Base-by-base conservation (phyloP, 2,797 vertebrate species). In the Rhadinocentrus ornatus region DNA sequence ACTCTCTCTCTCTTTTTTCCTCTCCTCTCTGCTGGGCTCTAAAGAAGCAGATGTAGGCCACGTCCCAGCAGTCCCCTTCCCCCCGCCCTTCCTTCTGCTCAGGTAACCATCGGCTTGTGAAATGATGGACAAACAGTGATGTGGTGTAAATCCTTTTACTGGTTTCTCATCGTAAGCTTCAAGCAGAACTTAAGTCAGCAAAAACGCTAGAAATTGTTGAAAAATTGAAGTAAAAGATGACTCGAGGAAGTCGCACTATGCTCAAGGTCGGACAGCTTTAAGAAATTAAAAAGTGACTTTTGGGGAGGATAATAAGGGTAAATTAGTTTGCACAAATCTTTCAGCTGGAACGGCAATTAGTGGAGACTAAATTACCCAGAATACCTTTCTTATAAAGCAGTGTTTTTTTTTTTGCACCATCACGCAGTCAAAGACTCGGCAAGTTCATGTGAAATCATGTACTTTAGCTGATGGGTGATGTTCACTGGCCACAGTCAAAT, bases 41-140 rank as follows among this genome's bases (percentile, higher is more conserved):
- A 12, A 62, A 71, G 77, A 73, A 82, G 71, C 59, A 67, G 74
- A 91, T 87, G 62, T 91, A 89, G 86, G 88, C 83, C 86, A 83
- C 26, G 68, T 89, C 89, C 87, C 87, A 59, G 56, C 39, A 80
- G 87, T 73, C 76, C 34, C 70, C 29, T 27, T 65, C 26, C 50
- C 44, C 29, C 57, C 52, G 8, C 46, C 46, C n/a, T 50, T 80
- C 80, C 62, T 50, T 39, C 22, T 50, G 24, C 71, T 24, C 24
- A 73, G 69, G 77, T 82, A 69, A 62, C 66, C 55, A 39, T 57
- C 58, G 46, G 69, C 80, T 72, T 73, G 62, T 20, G 52, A 81
- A 75, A 62, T 81, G 86, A 86, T 76, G 80, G 71, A 89, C 86
- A 78, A 77, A 87, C 82, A 64, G 79, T 82, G 86, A 88, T 61